A percentile compares a stretch with the other conserved stretches of the same genome.
Evolutionary conservation across 1,140 invertebrate genomes (phyloP).

Genomic region (Anoplolepis gracilipes): DNA sequence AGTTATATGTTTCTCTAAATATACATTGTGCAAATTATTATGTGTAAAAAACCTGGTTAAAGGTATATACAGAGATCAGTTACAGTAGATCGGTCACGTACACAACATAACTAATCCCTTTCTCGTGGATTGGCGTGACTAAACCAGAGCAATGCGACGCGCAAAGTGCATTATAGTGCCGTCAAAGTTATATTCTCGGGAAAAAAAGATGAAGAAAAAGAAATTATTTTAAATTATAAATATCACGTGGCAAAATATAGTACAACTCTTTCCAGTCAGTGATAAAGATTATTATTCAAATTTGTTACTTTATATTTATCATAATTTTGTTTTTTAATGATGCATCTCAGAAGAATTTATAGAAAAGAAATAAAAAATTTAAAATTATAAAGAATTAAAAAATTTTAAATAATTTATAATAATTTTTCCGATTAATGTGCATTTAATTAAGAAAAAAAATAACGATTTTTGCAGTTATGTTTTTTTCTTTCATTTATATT

Average conservation of each 20-base stretch:
- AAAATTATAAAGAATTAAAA: no score
- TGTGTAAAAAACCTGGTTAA: not conserved
- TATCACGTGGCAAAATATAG: not conserved
- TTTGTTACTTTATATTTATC: not conserved
- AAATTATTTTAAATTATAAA: not conserved
- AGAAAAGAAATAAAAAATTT: no score
- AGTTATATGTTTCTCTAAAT: not conserved
- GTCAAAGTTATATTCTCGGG: not conserved
- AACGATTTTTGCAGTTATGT: not conserved
- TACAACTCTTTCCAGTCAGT: not conserved
- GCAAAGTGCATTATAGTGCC: not conserved
- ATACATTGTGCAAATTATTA: not conserved
- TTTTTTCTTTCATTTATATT: not conserved
- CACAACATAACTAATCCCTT: not conserved
- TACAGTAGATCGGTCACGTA: not conserved
- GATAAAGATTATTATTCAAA: not conserved
- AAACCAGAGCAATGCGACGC: not conserved
- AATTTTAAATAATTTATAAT: not conserved
- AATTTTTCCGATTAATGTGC: not conserved
- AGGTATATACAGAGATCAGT: not conserved
- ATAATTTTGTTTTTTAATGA: no score
- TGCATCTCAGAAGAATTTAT: no score
- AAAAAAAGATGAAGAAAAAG: not conserved
- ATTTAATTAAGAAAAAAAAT: not conserved
- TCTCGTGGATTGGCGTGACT: slow-evolving; percentile 20